Evolutionary conservation across 2,113 vertebrate species (phyloP).

Genomic region (Dinomys branickii): DNA sequence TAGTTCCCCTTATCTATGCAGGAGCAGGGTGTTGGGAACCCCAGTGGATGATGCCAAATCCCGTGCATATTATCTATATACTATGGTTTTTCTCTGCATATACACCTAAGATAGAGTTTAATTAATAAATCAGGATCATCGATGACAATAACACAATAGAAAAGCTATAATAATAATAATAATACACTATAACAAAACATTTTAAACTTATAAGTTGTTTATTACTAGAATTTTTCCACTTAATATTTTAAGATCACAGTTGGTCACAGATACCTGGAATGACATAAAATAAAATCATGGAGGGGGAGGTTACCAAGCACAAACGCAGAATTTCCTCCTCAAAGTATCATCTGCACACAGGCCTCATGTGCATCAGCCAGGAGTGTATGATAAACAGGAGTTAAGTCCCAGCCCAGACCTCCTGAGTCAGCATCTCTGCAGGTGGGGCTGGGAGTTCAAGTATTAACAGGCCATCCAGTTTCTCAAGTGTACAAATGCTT

Average conservation of each 20-base stretch:
- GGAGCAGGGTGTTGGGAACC: background rate
- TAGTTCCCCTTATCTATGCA: too few species aligned
- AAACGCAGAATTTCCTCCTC: background rate
- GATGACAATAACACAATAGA: background rate
- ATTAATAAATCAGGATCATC: background rate
- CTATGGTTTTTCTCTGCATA: background rate
- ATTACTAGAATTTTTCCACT: background rate
- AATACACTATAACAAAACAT: background rate
- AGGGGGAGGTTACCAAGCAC: too few species aligned
- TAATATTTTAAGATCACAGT: background rate
- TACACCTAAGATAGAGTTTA: background rate
- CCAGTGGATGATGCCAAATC: background rate
- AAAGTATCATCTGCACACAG: background rate
- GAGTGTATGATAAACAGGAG: background rate
- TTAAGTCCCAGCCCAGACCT: background rate
- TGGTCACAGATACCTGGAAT: background rate
- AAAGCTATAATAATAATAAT: background rate
- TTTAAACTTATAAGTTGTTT: background rate
- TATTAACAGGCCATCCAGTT: background rate
- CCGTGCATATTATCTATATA: background rate
- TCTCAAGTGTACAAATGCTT: background rate
- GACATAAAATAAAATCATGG: background rate
- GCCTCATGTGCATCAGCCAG: background rate
- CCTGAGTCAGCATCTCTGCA: background rate
- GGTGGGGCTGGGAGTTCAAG: background rate